Conservation (phyloP, 1,140 invertebrate species). For the Chrysomallon squamiferum region DNA sequence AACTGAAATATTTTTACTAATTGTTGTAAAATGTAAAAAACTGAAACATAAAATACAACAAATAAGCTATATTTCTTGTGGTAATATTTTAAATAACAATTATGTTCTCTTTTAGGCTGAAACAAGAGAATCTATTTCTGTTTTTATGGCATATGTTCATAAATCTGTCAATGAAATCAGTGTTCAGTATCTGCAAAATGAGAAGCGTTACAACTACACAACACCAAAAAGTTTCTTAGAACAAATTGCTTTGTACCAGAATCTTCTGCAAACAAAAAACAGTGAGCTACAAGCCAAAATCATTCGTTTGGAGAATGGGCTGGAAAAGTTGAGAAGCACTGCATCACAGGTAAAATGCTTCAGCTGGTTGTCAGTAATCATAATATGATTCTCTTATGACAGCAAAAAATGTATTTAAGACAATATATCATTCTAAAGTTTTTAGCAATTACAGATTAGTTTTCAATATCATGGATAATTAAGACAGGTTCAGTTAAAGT, state of each 20-base stretch:
- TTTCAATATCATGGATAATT: too few relatives aligned
- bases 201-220: conserved; percentile 93
- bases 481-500: too few relatives aligned
- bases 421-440: not conserved
- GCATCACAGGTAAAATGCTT: conserved; percentile 81
- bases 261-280: conserved; percentile 83
- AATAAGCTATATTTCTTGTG: too few relatives aligned
- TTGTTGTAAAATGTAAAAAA: not conserved
- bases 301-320: conserved; percentile 86
- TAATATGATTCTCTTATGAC: not conserved
- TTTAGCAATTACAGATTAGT: not conserved
- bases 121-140: conserved; percentile 69
- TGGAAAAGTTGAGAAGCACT: conserved; percentile 83
- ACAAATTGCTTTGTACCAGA: conserved; percentile 91
- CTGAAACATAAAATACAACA: too few relatives aligned
- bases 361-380: not conserved
- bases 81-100: too few relatives aligned
- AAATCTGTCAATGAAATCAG: conserved; percentile 91
- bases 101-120: conserved; percentile 45
- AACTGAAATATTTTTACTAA: not conserved
- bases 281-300: conserved; percentile 84
- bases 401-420: not conserved
- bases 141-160: conserved; percentile 95
- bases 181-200: conserved; percentile 83
- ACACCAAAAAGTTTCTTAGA: conserved; percentile 97